These are phyloP conservation scores for Corvus moneduloides DNA, from an alignment of 2,113 vertebrate species.

Conservation along the genomic window DNA sequence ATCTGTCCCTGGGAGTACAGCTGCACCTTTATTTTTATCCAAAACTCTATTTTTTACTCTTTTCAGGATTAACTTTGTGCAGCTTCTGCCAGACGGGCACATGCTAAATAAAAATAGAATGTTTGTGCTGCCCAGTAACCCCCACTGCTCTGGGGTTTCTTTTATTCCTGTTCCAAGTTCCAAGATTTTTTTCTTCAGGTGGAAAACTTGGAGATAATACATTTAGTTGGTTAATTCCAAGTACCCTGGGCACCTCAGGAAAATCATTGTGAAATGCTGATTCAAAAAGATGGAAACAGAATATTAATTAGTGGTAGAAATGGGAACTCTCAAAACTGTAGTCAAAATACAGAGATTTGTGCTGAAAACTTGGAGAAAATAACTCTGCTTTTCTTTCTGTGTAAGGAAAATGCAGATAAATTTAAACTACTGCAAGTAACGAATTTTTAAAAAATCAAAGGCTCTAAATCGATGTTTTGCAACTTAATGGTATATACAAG, in stretches of 20 bases:
- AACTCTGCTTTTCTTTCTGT: background rate
- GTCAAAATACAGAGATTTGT: background rate
- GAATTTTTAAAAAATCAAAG: accelerated
- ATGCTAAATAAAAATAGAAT: background rate
- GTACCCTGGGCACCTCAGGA: background rate
- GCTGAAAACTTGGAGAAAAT: background rate
- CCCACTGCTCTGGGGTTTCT: background rate
- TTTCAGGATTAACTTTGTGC: background rate
- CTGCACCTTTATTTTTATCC: background rate
- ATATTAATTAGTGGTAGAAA: background rate
- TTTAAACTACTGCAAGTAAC: background rate
- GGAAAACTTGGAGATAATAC: background rate
- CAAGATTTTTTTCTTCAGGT: background rate
- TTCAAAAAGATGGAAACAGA: background rate
- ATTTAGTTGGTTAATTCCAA: background rate
- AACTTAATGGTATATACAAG: background rate
- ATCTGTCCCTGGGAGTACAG: background rate
- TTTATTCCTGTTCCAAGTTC: background rate
- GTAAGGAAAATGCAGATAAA: background rate
- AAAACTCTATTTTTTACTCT: background rate
- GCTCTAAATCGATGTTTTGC: background rate
- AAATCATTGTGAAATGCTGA: background rate
- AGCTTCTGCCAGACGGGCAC: background rate
- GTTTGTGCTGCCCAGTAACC: background rate
- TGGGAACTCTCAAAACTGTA: background rate